Evolutionary conservation across 2,113 vertebrate species (phyloP).

Genomic region (Raja brachyura): DNA sequence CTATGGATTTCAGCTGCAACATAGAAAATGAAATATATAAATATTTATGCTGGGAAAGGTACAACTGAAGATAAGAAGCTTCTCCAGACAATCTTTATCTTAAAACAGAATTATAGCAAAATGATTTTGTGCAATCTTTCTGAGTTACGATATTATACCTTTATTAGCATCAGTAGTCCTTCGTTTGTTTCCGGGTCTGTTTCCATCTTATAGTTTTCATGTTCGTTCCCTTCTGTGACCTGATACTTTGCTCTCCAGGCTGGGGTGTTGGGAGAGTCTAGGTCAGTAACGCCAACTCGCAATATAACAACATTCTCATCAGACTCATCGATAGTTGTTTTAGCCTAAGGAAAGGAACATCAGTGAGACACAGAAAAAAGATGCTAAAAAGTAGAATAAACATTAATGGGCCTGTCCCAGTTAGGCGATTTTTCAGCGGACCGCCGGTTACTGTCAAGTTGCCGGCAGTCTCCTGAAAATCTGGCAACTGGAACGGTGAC

Average conservation of each 20-base stretch:
- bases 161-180: slow-evolving; percentile 39
- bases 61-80: neutral
- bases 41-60: neutral
- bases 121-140: neutral
- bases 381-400: neutral
- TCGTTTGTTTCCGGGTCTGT: slow-evolving; percentile 43
- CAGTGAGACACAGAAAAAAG: neutral
- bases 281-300: slow-evolving; percentile 33
- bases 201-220: slow-evolving; percentile 38
- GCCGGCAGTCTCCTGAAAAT: too few species aligned
- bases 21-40: neutral
- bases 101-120: neutral
- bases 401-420: too few species aligned
- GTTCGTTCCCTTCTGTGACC: slow-evolving; percentile 38
- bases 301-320: slow-evolving; percentile 27
- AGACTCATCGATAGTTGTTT: neutral
- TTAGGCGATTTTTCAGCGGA: too few species aligned
- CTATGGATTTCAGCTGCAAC: neutral
- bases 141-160: slow-evolving; percentile 35
- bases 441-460: too few species aligned
- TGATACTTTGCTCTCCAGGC: slow-evolving; percentile 40
- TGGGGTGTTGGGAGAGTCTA: slow-evolving; percentile 37
- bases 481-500: too few species aligned
- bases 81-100: neutral
- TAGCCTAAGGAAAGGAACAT: neutral